These are phyloP conservation scores for Platyscapa corneri DNA, from an alignment of 1,140 invertebrate species.

Conservation along the genomic window DNA sequence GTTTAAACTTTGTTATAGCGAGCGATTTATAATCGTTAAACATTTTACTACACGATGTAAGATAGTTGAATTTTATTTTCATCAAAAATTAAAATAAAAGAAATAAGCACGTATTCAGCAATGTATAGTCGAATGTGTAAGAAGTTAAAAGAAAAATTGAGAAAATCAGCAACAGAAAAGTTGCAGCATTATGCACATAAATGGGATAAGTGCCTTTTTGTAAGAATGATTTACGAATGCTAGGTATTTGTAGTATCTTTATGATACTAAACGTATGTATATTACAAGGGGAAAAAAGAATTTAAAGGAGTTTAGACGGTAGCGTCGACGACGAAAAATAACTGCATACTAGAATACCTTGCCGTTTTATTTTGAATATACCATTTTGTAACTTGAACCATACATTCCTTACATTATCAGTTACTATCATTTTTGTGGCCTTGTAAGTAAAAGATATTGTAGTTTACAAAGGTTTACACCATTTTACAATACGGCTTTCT, in stretches of 20 bases:
- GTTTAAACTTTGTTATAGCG: slow-evolving; percentile 48
- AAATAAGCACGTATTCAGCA: slow-evolving; percentile 34
- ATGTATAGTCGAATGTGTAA: slow-evolving; percentile 24
- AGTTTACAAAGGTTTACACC: slow-evolving; percentile 5
- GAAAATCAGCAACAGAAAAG: slow-evolving; percentile 33
- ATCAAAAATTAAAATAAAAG: slow-evolving; percentile 34
- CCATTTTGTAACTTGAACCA: slow-evolving; percentile 47
- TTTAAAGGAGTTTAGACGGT: slow-evolving; percentile 42
- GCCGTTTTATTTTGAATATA: slow-evolving; percentile 38
- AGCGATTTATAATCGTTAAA: slow-evolving; percentile 43
- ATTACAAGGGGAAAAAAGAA: slow-evolving; percentile 37
- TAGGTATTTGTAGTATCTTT: slow-evolving; percentile 42
- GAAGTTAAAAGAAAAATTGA: slow-evolving; percentile 34
- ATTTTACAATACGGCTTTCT: slow-evolving; percentile 16
- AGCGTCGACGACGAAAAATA: slow-evolving; percentile 39
- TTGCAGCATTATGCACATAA: slow-evolving; percentile 41
- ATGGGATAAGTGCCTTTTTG: slow-evolving; percentile 60
- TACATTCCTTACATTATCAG: slow-evolving; percentile 48
- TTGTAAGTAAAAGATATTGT: slow-evolving; percentile 30
- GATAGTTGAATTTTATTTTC: slow-evolving; percentile 52
- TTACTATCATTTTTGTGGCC: slow-evolving; percentile 43
- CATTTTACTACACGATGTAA: slow-evolving; percentile 47
- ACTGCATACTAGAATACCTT: slow-evolving; percentile 33
- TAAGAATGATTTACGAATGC: slow-evolving; percentile 53
- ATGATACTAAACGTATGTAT: slow-evolving; percentile 35